Evolutionary conservation across 2,113 vertebrate genomes (phyloP).

Genomic region (Jacana jacana): DNA sequence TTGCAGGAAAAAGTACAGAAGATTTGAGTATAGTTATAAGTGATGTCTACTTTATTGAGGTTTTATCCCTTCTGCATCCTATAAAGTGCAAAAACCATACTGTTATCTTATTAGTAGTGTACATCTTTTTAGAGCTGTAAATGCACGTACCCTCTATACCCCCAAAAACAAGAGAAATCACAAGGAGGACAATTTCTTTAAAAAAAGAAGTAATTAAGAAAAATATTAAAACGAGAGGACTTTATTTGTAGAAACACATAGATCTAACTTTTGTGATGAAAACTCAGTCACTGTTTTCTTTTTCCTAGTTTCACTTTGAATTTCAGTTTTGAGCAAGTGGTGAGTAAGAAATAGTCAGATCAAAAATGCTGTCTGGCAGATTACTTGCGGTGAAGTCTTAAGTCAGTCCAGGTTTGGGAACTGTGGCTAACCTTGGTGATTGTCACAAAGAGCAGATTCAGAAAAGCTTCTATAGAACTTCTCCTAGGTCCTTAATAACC

Average conservation of each 20-base stretch:
- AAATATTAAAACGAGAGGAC: fast-evolving
- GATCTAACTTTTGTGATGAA: background rate
- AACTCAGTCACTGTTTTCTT: background rate
- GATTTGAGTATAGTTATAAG: background rate
- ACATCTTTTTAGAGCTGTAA: background rate
- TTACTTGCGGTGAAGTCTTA: background rate
- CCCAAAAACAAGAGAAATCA: background rate
- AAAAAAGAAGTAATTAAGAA: background rate
- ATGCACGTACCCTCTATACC: fast-evolving
- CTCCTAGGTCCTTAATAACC: background rate
- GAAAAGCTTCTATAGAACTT: background rate
- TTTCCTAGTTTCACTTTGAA: background rate
- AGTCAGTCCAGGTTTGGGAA: background rate
- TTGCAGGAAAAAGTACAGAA: background rate
- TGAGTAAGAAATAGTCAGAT: background rate
- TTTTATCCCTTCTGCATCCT: background rate
- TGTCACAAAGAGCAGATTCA: background rate
- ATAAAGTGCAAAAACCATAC: background rate
- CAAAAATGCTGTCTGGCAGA: background rate
- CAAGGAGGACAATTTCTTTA: background rate
- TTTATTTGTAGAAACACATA: background rate
- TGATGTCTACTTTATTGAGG: background rate
- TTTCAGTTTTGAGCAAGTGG: background rate
- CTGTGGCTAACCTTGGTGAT: background rate
- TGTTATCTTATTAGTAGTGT: background rate